phyloP scores from a whole-genome alignment of 2,113 vertebrate genomes.

The Accipiter cooperii region DNA sequence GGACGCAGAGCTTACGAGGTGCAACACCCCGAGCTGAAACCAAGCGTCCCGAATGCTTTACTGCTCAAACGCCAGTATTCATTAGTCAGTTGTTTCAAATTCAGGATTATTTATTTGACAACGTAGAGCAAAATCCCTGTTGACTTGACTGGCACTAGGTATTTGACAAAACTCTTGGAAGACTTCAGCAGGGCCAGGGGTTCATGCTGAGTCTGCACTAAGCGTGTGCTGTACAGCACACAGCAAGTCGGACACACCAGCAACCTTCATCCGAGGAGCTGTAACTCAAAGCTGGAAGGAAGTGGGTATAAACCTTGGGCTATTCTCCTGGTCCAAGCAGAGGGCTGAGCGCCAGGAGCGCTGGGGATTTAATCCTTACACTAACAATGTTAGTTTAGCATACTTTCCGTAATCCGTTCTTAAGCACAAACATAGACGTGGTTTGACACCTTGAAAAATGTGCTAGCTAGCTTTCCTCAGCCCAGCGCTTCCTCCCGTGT shows the following conservation, averaged over 20 bases:
- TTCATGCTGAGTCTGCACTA: neutral
- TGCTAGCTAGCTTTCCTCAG: neutral
- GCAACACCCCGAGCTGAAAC: neutral
- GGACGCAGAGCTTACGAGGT: neutral
- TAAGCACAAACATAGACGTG: neutral
- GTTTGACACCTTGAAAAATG: slow-evolving; percentile 40
- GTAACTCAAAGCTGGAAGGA: neutral
- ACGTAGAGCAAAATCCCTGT: neutral
- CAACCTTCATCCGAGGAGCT: neutral
- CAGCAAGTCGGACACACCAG: neutral
- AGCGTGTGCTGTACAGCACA: neutral
- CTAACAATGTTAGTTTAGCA: neutral
- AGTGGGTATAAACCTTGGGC: neutral
- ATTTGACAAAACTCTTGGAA: neutral
- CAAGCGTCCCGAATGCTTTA: neutral
- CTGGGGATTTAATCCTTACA: neutral
- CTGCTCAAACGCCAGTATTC: neutral
- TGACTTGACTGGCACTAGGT: neutral
- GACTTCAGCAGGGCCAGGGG: neutral
- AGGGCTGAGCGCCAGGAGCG: neutral
- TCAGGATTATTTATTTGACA: neutral
- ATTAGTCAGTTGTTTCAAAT: neutral
- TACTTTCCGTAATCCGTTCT: neutral
- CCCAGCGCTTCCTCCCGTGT: fast-evolving
- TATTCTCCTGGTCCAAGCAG: neutral